A percentile compares a stretch with the other conserved stretches of the same genome.
Evolutionary conservation across 1,140 invertebrate genomes (phyloP).

Genomic region (Lasioglossum baleicum): DNA sequence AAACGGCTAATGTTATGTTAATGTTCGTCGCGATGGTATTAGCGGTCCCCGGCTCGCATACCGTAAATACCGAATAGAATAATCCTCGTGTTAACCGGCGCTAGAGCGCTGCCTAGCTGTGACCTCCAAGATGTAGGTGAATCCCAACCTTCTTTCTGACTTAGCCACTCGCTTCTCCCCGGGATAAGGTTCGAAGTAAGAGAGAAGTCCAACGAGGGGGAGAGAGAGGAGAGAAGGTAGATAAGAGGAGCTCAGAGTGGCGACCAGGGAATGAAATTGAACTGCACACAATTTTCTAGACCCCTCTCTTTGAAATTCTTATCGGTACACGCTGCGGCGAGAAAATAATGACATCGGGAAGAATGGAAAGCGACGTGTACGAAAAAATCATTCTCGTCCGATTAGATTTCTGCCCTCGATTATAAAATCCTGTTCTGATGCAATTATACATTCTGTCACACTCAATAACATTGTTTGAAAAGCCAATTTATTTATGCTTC

Average conservation of each 20-base stretch:
- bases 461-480: too few species aligned
- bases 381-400: too few species aligned
- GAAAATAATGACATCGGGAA: too few species aligned
- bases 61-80: slow-evolving; percentile 66
- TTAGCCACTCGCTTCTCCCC: background rate
- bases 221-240: background rate
- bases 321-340: too few species aligned
- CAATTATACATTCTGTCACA: too few species aligned
- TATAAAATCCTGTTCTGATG: too few species aligned
- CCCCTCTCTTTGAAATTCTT: background rate
- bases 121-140: slow-evolving; percentile 1
- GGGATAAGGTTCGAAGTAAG: background rate
- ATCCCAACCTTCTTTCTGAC: background rate
- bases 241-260: background rate
- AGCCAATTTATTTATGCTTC: too few species aligned
- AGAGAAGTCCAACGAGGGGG: background rate
- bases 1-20: slow-evolving; percentile 72
- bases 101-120: slow-evolving; percentile 30
- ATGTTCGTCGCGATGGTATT: slow-evolving; percentile 64
- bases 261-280: background rate
- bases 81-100: slow-evolving; percentile 61
- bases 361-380: too few species aligned
- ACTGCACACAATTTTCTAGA: slow-evolving; percentile 3
- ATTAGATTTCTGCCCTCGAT: too few species aligned
- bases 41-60: slow-evolving; percentile 52